Evolutionary conservation across 2,797 vertebrate genomes (phyloP), one percentile per base, ranked within the genome.

Genomic region (Coregonus suidteri): DNA sequence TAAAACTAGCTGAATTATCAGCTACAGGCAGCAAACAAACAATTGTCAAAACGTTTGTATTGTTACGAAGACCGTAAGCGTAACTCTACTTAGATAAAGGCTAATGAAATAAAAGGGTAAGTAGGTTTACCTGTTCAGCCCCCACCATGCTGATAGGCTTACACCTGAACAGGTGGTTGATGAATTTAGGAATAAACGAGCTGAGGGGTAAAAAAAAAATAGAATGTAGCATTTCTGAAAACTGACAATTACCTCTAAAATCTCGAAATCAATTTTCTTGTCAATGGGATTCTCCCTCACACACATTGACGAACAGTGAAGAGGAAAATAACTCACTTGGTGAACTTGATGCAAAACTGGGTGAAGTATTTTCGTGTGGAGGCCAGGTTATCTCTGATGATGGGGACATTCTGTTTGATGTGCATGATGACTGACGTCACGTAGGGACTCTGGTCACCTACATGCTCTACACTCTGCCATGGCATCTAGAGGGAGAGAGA

Each of bases 71-170:
- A 65, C 62, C n/a, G n/a, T 20, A 30, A 25, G 20, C 6, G 25
- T 25, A 7, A 70, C 13, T 47, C 6, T 11, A 70, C 7, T 7
- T 16, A 9, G 31, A 1, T 53, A 4, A 71, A 56, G 20, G 53
- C 53, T 30, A 37, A 53, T 13, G 1, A 15, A 66, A 18, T 51
- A 11, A 62, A 79, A 31, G 98, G 99, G 93, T 99, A 99, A 91
- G 97, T 99, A 83, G 97, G 97, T 0, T 93, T 90, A 99, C 98
- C 95, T 99, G 98, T 64, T 99, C 98, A 47, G 98, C 98, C 56
- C 98, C 98, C 87, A 99, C 98, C 98, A 99, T 99, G 93, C 98
- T 99, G 87, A 99, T 97, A 0, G 98, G 98, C 77, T 99, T 99
- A 94, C 98, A 99, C 88, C 98, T 96, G 91, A 99, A 99, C 81